Conservation (phyloP, 37 sponge, comb jelly and placozoan species). For the Eunapius fragilis region DNA sequence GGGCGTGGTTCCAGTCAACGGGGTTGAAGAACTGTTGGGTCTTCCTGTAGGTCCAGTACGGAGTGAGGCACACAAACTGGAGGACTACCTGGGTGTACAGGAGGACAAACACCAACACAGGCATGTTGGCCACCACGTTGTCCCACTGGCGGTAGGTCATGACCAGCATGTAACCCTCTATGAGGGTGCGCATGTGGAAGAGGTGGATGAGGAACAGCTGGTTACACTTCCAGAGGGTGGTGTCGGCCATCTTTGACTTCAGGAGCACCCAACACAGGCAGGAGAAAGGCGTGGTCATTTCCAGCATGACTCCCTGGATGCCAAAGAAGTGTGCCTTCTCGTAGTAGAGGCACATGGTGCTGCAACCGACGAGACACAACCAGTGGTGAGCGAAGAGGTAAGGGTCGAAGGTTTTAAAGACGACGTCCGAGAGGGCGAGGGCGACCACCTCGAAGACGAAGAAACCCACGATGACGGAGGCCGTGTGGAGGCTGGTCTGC, state of each 20-base stretch:
- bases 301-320: constrained; percentile 46
- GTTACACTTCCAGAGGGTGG: constrained; percentile 38
- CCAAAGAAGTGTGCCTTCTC: constrained; percentile 46
- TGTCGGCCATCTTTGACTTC: constrained; percentile 37
- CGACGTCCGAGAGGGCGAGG: constrained; percentile 14
- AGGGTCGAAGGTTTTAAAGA: constrained; percentile 34
- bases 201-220: constrained; percentile 63
- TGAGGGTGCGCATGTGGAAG: constrained; percentile 57
- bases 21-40: constrained; percentile 63
- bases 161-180: constrained; percentile 34
- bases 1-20: constrained; percentile 73
- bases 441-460: constrained; percentile 49
- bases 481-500: constrained; percentile 4
- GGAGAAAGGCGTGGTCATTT: constrained; percentile 69
- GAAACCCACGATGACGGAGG: constrained; percentile 36
- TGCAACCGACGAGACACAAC: constrained; percentile 29
- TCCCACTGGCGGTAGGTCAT: constrained; percentile 42
- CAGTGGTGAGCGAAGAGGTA: constrained; percentile 40
- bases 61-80: constrained; percentile 53
- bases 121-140: constrained; percentile 24
- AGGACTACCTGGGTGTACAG: constrained; percentile 21
- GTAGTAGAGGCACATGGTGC: constrained; percentile 16
- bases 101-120: constrained; percentile 7
- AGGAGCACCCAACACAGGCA: constrained; percentile 64
- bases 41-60: constrained; percentile 79